Percentiles rank a stretch among this genome's conserved stretches.
Evolutionary conservation across 2,888 invertebrate genomes (phyloP).

Genomic region (Blastobasis lacticolella): DNA sequence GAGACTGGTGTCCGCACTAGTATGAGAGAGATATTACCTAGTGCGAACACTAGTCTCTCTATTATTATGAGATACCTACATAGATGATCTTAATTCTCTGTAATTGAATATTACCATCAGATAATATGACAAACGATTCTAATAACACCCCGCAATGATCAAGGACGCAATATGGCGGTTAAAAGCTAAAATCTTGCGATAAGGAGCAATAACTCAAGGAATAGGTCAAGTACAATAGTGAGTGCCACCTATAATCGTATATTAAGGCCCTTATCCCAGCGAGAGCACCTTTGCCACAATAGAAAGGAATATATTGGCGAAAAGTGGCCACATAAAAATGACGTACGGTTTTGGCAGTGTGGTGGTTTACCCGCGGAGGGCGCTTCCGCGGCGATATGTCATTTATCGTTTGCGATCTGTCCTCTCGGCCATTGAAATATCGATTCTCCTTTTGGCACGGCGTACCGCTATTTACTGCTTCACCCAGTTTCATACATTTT

Average conservation of each 20-base stretch:
- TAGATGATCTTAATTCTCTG: no score
- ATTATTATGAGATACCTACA: no score
- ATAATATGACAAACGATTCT: no score
- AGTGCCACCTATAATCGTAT: conserved; percentile 72
- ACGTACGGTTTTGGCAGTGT: conserved; percentile 45
- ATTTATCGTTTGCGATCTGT: no score
- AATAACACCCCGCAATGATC: no score
- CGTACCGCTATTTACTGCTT: not conserved
- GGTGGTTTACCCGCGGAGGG: not conserved
- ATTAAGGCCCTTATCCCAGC: conserved; percentile 70
- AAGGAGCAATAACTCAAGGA: conserved; percentile 60
- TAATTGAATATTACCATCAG: no score
- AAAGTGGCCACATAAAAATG: conserved; percentile 74
- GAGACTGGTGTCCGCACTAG: no score
- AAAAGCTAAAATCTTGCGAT: conserved; percentile 39
- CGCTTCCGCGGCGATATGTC: not conserved
- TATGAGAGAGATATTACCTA: no score
- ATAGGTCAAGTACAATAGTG: conserved; percentile 72
- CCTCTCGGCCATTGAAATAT: not conserved
- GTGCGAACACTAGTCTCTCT: no score
- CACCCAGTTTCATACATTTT: no score
- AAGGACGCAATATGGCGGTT: not conserved
- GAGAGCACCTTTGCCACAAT: conserved; percentile 68
- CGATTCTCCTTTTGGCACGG: not conserved
- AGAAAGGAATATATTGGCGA: conserved; percentile 70